Conservation (phyloP, 2,797 vertebrate species). For the Hydrocynus forskahlii region DNA sequence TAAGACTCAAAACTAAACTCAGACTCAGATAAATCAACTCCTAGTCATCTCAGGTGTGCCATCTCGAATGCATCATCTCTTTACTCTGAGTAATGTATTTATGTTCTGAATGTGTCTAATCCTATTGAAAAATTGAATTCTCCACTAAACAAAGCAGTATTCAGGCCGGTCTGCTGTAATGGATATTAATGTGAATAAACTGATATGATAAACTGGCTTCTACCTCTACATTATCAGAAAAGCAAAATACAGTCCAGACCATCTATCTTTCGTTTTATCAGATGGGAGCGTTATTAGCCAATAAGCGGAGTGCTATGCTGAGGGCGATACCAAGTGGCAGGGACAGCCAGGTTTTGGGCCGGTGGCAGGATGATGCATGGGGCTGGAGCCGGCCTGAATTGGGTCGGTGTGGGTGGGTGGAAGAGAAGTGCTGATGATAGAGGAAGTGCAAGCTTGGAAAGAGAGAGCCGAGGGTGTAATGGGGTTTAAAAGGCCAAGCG, state of each 20-base stretch:
- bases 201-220: conserved; percentile 2
- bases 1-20: too few relatives aligned
- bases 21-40: too few relatives aligned
- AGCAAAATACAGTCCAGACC: conserved; percentile 39
- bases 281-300: conserved; percentile 54
- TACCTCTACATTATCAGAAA: conserved; percentile 35
- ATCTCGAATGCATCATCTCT: too few relatives aligned
- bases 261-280: conserved; percentile 55
- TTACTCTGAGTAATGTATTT: background rate
- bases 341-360: conserved; percentile 42
- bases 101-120: background rate
- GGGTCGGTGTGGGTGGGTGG: conserved; percentile 68
- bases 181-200: background rate
- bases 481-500: conserved; percentile 60
- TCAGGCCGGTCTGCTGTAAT: background rate
- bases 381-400: conserved; percentile 70
- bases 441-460: conserved; percentile 60
- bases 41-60: too few relatives aligned
- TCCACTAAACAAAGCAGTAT: background rate
- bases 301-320: conserved; percentile 11
- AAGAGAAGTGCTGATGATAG: conserved; percentile 43
- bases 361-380: conserved; percentile 64
- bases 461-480: conserved; percentile 42
- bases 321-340: conserved; percentile 47
- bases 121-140: background rate